phyloP scores from a whole-genome alignment of 37 sponge, comb jelly and placozoan genomes.

The Trichoplax adhaerens region DNA sequence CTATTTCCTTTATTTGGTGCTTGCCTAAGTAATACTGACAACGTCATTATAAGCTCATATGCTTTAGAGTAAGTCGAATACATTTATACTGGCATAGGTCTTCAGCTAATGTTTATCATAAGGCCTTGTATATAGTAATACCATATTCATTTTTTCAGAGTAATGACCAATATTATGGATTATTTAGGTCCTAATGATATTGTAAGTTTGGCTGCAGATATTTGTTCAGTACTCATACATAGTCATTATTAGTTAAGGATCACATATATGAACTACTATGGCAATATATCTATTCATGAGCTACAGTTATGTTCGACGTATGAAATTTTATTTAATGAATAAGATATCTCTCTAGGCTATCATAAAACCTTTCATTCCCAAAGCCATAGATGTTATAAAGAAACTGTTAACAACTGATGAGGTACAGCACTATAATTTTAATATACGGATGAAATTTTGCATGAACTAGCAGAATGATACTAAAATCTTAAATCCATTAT shows the following conservation, averaged over 20 bases:
- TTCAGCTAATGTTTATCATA: background rate
- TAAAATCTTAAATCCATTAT: background rate
- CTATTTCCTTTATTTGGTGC: constrained; percentile 35
- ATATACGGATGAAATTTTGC: too few relatives aligned
- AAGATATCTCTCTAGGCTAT: too few relatives aligned
- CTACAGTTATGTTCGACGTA: too few relatives aligned
- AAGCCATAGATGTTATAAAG: constrained; percentile 7
- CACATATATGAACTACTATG: too few relatives aligned
- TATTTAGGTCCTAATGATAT: constrained; percentile 35
- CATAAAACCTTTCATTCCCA: background rate
- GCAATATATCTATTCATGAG: too few relatives aligned
- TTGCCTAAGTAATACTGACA: constrained; percentile 32
- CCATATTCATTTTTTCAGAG: constrained; percentile 15
- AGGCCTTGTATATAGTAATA: too few relatives aligned
- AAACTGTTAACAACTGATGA: background rate
- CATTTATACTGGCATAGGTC: background rate
- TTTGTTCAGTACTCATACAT: too few relatives aligned
- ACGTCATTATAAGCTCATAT: constrained; percentile 40
- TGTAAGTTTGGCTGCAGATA: constrained; percentile 12
- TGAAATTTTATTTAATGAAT: too few relatives aligned
- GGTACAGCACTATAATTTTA: too few relatives aligned
- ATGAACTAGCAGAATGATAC: too few relatives aligned
- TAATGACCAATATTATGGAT: constrained; percentile 57
- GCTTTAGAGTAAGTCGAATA: constrained; percentile 40
- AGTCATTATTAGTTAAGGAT: too few relatives aligned